Base-by-base conservation (phyloP, 1,140 invertebrate genomes). In the Acyrthosiphon pisum region DNA sequence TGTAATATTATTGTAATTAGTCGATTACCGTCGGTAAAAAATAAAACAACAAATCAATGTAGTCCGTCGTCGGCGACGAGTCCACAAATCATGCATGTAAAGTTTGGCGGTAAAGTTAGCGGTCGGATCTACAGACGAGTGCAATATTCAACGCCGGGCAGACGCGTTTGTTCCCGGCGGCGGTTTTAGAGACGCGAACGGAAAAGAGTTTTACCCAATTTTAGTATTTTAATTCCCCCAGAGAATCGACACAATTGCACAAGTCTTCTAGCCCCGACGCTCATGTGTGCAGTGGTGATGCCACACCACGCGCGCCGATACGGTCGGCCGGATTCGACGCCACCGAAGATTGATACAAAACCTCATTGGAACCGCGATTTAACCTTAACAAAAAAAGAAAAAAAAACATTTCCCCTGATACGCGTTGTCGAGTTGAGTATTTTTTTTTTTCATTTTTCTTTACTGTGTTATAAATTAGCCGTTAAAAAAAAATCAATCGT, bases 151-250 rank as follows among this genome's bases (percentile, higher is more conserved):
- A 56, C n/a, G n/a, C 26, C 14, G 44, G 84, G 2, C 18, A 41
- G 9, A 30, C 35, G n/a, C 76, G 53, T 84, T 23, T 86, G 83
- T 86, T 41, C 9, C 37, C 35, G 23, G 41, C 9, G 3, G n/a
- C 4, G 23, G 84, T 44, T 86, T 46, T 30, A 41, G 44, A 26
- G 44, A 46, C 26, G 48, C 9, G 76, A 50, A 83, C 41, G 91
- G 76, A 83, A 91, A 91, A 92, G 76, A 92, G 91, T 92, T 92
- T 92, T 92, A 83, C 91, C 90, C 91, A 92, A 92, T 92, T 92
- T 92, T 92, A 83, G 68, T 83, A 92, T 81, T 91, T 53, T 92
- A 92, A 92, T 92, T 92, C 91, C 91, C 91, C 91, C 76, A 92
- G 91, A 92, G 91, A 92, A 92, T 92, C 68, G n/a, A 92, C 91